Percentiles rank a stretch among this genome's conserved stretches.
phyloP scores from a whole-genome alignment of 2,113 vertebrate genomes.

The Xenopus tropicalis region DNA sequence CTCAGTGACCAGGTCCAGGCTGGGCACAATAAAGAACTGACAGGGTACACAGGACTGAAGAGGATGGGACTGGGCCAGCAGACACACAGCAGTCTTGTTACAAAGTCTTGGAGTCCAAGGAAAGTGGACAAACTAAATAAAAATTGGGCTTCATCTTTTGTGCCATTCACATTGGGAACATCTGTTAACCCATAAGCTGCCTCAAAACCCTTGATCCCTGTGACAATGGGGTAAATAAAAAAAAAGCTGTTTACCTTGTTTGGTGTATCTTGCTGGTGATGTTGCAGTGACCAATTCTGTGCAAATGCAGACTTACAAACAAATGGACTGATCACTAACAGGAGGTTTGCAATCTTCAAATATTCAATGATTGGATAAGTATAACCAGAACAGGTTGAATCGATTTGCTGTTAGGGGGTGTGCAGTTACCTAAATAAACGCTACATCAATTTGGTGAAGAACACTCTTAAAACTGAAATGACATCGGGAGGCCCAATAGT shows the following conservation, averaged over 20 bases:
- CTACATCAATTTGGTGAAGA: too few relatives aligned
- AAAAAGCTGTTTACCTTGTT: neutral
- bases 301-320: neutral
- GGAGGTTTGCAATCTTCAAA: neutral
- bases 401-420: too few relatives aligned
- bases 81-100: constrained; percentile 19
- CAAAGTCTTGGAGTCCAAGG: neutral
- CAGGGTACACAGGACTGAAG: neutral
- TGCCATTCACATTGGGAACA: constrained; percentile 9
- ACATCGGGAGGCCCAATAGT: too few relatives aligned
- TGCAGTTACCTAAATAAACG: too few relatives aligned
- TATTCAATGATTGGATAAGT: too few relatives aligned
- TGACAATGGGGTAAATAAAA: constrained; percentile 1
- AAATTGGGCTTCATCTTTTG: neutral
- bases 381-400: too few relatives aligned
- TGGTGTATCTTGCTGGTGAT: neutral
- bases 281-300: neutral
- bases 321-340: neutral
- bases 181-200: constrained; percentile 4
- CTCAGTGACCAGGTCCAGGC: neutral
- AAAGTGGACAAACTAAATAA: constrained; percentile 14
- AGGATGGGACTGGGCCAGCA: neutral
- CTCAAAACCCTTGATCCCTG: constrained; percentile 2
- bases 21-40: neutral
- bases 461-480: too few relatives aligned